A percentile compares a stretch with the other conserved stretches of the same genome.
These are phyloP conservation scores for Cremastinae sp. DNA, from an alignment of 2,888 invertebrate species.

Conservation along the genomic window DNA sequence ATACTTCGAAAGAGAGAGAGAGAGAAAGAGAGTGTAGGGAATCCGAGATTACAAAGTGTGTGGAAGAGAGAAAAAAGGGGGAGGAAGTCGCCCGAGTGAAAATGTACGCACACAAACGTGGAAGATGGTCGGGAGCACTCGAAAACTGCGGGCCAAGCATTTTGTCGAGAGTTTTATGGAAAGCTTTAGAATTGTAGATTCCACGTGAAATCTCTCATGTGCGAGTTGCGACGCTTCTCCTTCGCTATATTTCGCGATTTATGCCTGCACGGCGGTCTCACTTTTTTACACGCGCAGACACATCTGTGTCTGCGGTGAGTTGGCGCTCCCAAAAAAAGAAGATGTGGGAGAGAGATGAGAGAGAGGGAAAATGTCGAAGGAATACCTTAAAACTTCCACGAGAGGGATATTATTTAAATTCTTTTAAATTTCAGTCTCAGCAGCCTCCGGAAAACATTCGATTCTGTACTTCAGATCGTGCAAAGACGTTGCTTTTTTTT, in stretches of 20 bases:
- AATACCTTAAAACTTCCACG: slow-evolving; percentile 34
- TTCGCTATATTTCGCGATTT: slow-evolving; percentile 61
- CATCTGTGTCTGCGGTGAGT: neutral
- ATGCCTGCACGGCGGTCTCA: slow-evolving; percentile 64
- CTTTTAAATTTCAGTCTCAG: slow-evolving; percentile 61
- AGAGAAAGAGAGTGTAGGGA: slow-evolving; percentile 56
- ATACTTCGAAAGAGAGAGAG: slow-evolving; percentile 45
- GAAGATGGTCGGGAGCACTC: slow-evolving; percentile 66
- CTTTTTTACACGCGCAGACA: slow-evolving; percentile 18
- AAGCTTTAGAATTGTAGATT: slow-evolving; percentile 81
- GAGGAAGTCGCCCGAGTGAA: slow-evolving; percentile 27
- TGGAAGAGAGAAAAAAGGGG: slow-evolving; percentile 62
- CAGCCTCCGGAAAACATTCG: slow-evolving; percentile 39
- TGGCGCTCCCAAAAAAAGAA: neutral
- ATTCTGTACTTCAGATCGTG: neutral
- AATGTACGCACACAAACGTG: slow-evolving; percentile 31
- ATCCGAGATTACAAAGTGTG: slow-evolving; percentile 41
- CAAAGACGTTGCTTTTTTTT: slow-evolving; percentile 39
- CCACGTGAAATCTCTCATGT: slow-evolving; percentile 64
- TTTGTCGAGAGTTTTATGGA: slow-evolving; percentile 80
- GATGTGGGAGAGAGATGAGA: slow-evolving; percentile 3
- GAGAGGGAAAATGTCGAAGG: slow-evolving; percentile 59
- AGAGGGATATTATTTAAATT: slow-evolving; percentile 75
- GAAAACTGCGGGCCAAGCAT: slow-evolving; percentile 79
- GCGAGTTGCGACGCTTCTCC: slow-evolving; percentile 43